Evolutionary conservation across 2,113 vertebrate genomes (phyloP).

Genomic region (Nothoprocta pentlandii): DNA sequence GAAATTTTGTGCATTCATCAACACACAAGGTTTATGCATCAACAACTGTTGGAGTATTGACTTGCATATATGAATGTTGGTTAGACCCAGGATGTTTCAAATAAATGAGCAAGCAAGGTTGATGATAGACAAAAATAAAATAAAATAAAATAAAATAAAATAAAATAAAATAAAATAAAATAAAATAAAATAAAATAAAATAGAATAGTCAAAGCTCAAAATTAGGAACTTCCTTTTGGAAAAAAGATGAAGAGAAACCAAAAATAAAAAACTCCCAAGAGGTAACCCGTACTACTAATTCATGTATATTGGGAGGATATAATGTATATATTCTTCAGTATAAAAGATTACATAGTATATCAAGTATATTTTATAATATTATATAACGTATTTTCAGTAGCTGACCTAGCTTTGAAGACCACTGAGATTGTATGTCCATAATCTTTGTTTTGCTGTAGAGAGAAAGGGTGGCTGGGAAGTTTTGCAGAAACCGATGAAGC

Average conservation of each 20-base stretch:
- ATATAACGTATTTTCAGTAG: background rate
- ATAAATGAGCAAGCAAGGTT: background rate
- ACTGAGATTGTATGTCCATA: constrained; percentile 1
- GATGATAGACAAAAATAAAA: background rate
- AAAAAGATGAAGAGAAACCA: background rate
- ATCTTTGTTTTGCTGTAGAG: background rate
- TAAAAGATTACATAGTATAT: no score
- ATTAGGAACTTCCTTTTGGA: background rate
- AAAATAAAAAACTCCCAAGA: background rate
- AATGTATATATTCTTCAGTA: background rate
- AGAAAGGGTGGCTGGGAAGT: background rate
- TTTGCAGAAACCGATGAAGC: background rate
- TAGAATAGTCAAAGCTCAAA: background rate
- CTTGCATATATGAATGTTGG: background rate
- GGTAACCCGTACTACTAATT: background rate
- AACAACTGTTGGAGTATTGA: background rate
- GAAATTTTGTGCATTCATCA: background rate
- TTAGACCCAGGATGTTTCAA: background rate
- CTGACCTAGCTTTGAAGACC: constrained; percentile 41
- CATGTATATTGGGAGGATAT: background rate
- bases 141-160: background rate
- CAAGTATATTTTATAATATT: background rate
- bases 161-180: background rate
- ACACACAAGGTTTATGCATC: background rate
- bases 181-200: background rate